Percentiles rank a stretch among this genome's conserved stretches.
phyloP scores from a whole-genome alignment of 1,140 invertebrate species.

The Euwallacea fornicatus region DNA sequence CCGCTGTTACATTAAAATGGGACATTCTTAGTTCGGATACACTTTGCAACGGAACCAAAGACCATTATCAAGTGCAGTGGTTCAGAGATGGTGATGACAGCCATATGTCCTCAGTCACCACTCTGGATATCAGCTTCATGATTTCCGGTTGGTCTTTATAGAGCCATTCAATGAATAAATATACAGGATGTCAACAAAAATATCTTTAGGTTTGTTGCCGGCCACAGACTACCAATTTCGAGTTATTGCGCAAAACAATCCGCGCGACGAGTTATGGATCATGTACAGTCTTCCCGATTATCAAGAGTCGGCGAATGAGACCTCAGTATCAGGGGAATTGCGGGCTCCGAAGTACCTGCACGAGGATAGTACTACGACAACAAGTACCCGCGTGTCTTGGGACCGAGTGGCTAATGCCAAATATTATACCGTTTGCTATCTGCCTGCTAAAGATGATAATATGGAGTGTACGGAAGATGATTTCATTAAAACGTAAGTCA shows the following conservation, averaged over 20 bases:
- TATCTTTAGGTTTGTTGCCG: constrained; percentile 37
- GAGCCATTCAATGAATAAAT: no score
- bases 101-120: constrained; percentile 49
- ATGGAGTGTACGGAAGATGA: constrained; percentile 39
- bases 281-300: constrained; percentile 32
- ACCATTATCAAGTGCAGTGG: constrained; percentile 66
- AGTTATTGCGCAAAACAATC: constrained; percentile 36
- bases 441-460: constrained; percentile 31
- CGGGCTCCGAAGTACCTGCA: constrained; percentile 29
- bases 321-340: constrained; percentile 3
- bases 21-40: constrained; percentile 58
- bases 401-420: constrained; percentile 37
- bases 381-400: constrained; percentile 41
- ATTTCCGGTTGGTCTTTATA: constrained; percentile 41
- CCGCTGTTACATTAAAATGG: constrained; percentile 64
- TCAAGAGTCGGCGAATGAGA: constrained; percentile 8
- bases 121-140: constrained; percentile 33
- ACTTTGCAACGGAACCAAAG: constrained; percentile 61
- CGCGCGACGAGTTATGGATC: constrained; percentile 31
- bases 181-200: background rate
- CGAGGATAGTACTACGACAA: constrained; percentile 26
- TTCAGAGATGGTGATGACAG: constrained; percentile 54
- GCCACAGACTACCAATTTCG: constrained; percentile 44
- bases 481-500: constrained; percentile 50
- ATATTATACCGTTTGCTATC: constrained; percentile 43